A percentile compares a stretch with the other conserved stretches of the same genome.
phyloP scores from a whole-genome alignment of 1,140 invertebrate genomes.

The Gryllus bimaculatus region DNA sequence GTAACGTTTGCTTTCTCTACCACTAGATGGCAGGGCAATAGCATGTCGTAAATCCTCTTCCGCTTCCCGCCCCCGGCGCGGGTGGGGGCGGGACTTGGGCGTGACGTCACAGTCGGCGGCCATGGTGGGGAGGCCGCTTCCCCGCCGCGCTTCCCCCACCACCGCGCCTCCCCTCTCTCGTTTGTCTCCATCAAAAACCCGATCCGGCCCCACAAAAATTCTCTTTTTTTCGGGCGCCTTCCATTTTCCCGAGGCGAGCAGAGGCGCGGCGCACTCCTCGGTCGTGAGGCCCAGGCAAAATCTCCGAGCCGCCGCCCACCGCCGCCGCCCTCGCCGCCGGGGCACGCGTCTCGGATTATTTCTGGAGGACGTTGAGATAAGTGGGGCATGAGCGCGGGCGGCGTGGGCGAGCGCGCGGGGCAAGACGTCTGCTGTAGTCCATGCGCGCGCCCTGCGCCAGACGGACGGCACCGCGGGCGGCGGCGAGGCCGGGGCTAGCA shows the following conservation, averaged over 20 bases:
- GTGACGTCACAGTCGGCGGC: conserved; percentile 16
- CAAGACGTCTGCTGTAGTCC: too few relatives aligned
- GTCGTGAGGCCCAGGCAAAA: too few relatives aligned
- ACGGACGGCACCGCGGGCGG: too few relatives aligned
- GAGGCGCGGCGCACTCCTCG: neutral
- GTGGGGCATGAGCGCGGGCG: too few relatives aligned
- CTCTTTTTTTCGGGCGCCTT: conserved; percentile 1
- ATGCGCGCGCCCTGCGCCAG: too few relatives aligned
- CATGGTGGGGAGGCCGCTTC: neutral
- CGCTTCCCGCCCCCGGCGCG: conserved; percentile 19
- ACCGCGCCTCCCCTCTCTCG: neutral
- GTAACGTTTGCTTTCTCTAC: conserved; percentile 19
- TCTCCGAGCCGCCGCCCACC: too few relatives aligned
- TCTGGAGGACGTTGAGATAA: too few relatives aligned
- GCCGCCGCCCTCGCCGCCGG: too few relatives aligned
- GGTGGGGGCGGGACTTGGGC: conserved; percentile 17
- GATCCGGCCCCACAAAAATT: conserved; percentile 8
- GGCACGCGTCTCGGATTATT: too few relatives aligned
- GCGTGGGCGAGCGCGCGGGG: too few relatives aligned
- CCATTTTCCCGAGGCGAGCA: neutral
- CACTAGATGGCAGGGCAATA: conserved; percentile 21
- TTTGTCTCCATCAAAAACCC: conserved; percentile 7
- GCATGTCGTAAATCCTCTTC: conserved; percentile 22
- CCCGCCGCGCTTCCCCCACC: conserved; percentile 14
- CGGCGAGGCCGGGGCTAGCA: too few relatives aligned